A percentile compares a stretch with the other conserved stretches of the same genome.
These are phyloP conservation scores for Orthosia incerta DNA, from an alignment of 2,888 invertebrate genomes.

Conservation along the genomic window DNA sequence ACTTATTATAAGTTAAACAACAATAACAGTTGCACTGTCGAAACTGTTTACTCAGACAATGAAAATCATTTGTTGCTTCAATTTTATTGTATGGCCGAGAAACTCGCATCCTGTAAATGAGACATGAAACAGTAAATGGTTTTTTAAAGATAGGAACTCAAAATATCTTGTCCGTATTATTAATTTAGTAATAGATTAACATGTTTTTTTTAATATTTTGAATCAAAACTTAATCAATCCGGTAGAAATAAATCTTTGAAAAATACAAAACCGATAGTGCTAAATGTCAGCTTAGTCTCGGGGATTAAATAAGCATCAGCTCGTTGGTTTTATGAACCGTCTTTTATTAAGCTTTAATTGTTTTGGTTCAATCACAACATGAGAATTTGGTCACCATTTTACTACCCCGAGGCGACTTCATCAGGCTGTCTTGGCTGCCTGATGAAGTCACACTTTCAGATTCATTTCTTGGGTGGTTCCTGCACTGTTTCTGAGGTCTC, in stretches of 20 bases:
- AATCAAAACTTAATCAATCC: not conserved
- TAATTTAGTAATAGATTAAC: not conserved
- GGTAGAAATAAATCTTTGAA: not conserved
- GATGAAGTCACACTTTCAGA: slow-evolving; percentile 68
- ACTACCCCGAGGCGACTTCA: not conserved
- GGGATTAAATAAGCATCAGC: not conserved
- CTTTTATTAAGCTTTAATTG: not conserved
- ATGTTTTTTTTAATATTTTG: not conserved
- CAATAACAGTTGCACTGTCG: not conserved
- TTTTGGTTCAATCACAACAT: not conserved
- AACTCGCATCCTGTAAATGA: not conserved
- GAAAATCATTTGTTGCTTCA: not conserved
- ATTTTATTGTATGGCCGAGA: not conserved
- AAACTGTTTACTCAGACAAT: not conserved
- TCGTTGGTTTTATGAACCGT: not conserved
- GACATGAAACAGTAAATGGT: not conserved
- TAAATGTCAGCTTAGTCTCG: not conserved
- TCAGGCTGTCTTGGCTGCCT: not conserved
- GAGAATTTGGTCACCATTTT: not conserved
- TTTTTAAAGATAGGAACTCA: not conserved
- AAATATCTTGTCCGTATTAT: not conserved
- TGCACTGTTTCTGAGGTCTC: not conserved
- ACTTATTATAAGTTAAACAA: not conserved
- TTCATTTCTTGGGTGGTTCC: slow-evolving; percentile 72
- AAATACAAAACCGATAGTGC: not conserved